These are phyloP conservation scores for Eublepharis macularius DNA, from an alignment of 2,113 vertebrate genomes.

Conservation along the genomic window DNA sequence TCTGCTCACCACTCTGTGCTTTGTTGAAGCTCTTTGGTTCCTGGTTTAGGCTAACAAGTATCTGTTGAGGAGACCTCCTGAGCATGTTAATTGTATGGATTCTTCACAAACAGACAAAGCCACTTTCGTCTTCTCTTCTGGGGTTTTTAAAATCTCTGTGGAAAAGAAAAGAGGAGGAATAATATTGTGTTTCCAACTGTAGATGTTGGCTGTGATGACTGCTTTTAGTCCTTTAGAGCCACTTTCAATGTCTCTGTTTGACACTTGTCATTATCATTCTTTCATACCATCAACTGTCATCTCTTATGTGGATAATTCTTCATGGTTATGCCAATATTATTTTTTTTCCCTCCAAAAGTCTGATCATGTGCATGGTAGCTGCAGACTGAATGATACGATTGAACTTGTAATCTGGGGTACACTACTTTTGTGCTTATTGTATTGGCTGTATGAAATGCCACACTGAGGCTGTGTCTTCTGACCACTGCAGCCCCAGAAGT, in stretches of 20 bases:
- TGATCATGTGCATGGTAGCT: neutral
- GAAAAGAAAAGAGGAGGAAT: neutral
- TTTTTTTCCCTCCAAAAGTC: slow-evolving; percentile 12
- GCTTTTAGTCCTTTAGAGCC: neutral
- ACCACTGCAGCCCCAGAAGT: too few relatives aligned
- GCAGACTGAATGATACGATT: neutral
- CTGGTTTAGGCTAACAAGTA: slow-evolving; percentile 35
- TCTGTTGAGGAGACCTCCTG: slow-evolving; percentile 33
- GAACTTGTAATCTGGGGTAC: neutral
- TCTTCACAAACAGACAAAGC: slow-evolving; percentile 26
- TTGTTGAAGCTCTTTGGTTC: slow-evolving; percentile 41
- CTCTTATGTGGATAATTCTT: slow-evolving; percentile 3
- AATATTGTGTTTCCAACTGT: slow-evolving; percentile 24
- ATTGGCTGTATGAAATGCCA: neutral
- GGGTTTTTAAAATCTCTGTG: slow-evolving; percentile 41
- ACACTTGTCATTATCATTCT: slow-evolving; percentile 18
- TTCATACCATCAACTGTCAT: neutral
- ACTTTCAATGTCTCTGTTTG: slow-evolving; percentile 26
- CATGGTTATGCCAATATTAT: neutral
- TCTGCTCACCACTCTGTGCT: slow-evolving; percentile 16
- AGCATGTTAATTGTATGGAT: slow-evolving; percentile 40
- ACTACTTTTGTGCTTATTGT: neutral
- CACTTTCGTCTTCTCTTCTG: slow-evolving; percentile 34
- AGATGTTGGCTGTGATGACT: slow-evolving; percentile 29
- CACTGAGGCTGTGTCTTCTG: neutral